Evolutionary conservation across 2,113 vertebrate species (phyloP), one percentile per base, ranked within the genome.

Genomic region (Nyctereutes procyonoides): DNA sequence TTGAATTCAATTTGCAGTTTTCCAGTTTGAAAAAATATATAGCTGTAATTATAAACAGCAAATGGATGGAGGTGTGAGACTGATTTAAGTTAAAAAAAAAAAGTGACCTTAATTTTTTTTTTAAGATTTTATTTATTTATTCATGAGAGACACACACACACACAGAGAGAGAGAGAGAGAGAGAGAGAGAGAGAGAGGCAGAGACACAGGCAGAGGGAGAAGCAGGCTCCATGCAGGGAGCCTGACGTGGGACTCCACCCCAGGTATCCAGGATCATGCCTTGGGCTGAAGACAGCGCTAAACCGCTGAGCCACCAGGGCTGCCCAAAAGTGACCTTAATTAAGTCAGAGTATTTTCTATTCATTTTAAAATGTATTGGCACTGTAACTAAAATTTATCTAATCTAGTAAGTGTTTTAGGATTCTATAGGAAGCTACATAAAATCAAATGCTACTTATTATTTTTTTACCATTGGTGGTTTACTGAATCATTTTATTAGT

Each of bases 1-100:
- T 96, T 94, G 76, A 96, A 83, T 90, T 96, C 69, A 96, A 32
- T 85, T 67, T 88, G n/a, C 58, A 93, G 35, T 96, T 97, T 93
- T 96, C 30, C 55, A 91, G 35, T 80, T 94, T 96, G 79, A 95
- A 96, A 94, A 96, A 93, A 95, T 76, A 65, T 69, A 92, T 62
- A 90, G 51, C 89, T 95, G 19, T 96, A 88, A 95, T 95, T 94
- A 94, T 93, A 88, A 93, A 88, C 69, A 97, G 77, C 71, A 96
- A 38, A 88, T 96, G 85, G 89, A 95, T 96, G 69, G 38, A 62
- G 48, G 48, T 95, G 24, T 88, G 71, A 97, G 43, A 88, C 81
- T 83, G 48, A 94, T 80, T 84, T 95, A 84, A 74, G 63, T 83
- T 94, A 67, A 95, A 90, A 85, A 73, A 86, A 80, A 67, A 43